phyloP scores from a whole-genome alignment of 2,113 vertebrate genomes.

The Oreochromis aureus region DNA sequence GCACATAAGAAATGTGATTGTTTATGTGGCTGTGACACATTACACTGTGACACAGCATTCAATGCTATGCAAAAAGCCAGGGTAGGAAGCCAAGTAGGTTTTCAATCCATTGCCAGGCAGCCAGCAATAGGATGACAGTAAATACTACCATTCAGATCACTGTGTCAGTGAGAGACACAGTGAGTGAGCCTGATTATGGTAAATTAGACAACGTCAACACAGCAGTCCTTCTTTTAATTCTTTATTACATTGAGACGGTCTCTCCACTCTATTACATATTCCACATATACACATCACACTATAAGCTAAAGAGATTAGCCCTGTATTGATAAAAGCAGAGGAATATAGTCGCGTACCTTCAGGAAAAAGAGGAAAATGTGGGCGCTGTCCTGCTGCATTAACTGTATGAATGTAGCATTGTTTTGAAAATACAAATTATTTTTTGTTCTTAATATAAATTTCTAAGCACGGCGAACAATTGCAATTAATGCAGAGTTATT shows the following conservation, averaged over 20 bases:
- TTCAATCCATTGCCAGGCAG: not conserved
- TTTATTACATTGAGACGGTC: not conserved
- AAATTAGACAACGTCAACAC: not conserved
- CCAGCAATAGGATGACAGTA: not conserved
- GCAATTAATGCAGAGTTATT: not conserved
- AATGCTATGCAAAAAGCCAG: too few species aligned
- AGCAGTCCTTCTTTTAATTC: too few species aligned
- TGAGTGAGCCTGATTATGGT: not conserved
- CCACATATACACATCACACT: not conserved
- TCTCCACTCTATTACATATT: not conserved
- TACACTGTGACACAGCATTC: not conserved
- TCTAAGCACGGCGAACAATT: fast-evolving
- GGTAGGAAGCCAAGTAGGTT: not conserved
- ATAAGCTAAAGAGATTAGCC: not conserved
- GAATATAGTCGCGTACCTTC: not conserved
- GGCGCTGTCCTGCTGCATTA: not conserved
- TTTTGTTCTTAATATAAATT: not conserved
- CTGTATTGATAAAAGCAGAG: not conserved
- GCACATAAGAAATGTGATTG: not conserved
- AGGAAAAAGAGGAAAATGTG: not conserved
- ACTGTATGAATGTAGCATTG: not conserved
- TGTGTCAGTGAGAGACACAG: not conserved
- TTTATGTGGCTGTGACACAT: not conserved
- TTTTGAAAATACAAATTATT: too few species aligned
- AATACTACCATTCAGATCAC: fast-evolving